Evolutionary conservation across 2,888 invertebrate species (phyloP), one percentile per base, ranked within the genome.

Genomic region (Tetragonisca angustula): DNA sequence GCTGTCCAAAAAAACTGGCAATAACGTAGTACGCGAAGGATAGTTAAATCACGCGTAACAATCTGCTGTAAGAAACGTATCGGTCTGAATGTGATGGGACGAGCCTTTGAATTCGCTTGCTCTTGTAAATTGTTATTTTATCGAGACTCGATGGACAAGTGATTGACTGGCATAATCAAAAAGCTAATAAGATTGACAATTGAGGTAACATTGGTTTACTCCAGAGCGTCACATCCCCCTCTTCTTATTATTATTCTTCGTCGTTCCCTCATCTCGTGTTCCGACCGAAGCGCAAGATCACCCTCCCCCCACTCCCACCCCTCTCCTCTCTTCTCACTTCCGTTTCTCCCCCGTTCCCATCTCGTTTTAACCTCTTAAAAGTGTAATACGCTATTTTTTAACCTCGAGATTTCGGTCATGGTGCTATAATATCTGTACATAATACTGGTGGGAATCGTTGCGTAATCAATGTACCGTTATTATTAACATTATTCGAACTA

Each of bases 371-470:
- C 59, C 79, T 85, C 62, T 43, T 43, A 43, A 43, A 43, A 9
- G 71, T 77, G 59, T 83, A 75, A 73, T 59, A 59, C 15, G 52
- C 61, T 83, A 80, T 67, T 75, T 78, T 85, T 89, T 85, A 81
- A 83, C 82, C 84, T 90, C 86, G 86, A 89, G 85, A 88, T 89
- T 90, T 91, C 89, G 89, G 85, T 91, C 88, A 91, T 90, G 91
- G 91, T 91, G 91, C 91, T 91, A 91, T 87, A 88, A 76, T 81
- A 83, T 84, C 65, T 89, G 83, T 89, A 89, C 78, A 90, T 86
- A 43, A 85, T 84, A 88, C 80, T 82, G 43, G 85, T 87, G 86
- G 83, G 87, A 90, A 90, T 90, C 87, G 87, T 90, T 88, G 81
- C 83, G 80, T 87, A 88, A 87, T 87, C 82, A 83, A 73, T 84